Evolutionary conservation across 1,140 invertebrate species (phyloP).

Genomic region (Apolygus lucorum): DNA sequence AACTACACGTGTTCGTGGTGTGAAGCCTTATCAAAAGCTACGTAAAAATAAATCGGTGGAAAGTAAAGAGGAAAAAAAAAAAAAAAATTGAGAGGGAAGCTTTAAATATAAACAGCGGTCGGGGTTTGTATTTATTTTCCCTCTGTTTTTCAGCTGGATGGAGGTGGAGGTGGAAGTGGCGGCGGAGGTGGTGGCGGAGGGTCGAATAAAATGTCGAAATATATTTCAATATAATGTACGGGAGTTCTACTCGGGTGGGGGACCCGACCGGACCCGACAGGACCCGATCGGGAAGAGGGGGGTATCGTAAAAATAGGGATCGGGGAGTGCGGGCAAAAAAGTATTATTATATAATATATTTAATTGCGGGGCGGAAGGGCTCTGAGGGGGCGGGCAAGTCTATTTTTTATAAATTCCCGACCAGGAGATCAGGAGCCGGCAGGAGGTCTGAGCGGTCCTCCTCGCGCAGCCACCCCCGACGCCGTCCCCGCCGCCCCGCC

Average conservation of each 20-base stretch:
- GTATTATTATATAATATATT: slow-evolving; percentile 12
- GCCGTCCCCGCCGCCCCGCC: neutral
- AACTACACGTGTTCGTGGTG: too few relatives aligned
- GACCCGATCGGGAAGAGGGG: neutral
- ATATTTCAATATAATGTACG: neutral
- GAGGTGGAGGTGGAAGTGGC: neutral
- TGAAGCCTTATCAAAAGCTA: too few relatives aligned
- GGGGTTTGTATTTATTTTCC: slow-evolving; percentile 6
- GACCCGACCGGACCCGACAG: neutral
- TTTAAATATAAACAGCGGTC: too few relatives aligned
- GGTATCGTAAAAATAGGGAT: slow-evolving; percentile 7
- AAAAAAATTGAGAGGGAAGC: too few relatives aligned
- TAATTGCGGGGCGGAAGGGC: neutral
- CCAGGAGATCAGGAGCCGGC: slow-evolving; percentile 19
- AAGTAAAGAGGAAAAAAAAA: too few relatives aligned
- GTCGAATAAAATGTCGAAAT: neutral
- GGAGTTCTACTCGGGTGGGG: neutral
- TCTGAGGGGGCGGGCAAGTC: slow-evolving; percentile 1
- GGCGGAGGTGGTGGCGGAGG: neutral
- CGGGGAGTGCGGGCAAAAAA: neutral
- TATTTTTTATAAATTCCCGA: slow-evolving; percentile 15
- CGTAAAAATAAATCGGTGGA: too few relatives aligned
- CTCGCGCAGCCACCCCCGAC: slow-evolving; percentile 1
- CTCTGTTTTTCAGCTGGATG: slow-evolving; percentile 3
- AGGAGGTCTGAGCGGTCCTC: slow-evolving; percentile 7